A percentile compares a stretch with the other conserved stretches of the same genome.
Evolutionary conservation across 2,888 invertebrate species (phyloP).

Genomic region (Neoascia interrupta): DNA sequence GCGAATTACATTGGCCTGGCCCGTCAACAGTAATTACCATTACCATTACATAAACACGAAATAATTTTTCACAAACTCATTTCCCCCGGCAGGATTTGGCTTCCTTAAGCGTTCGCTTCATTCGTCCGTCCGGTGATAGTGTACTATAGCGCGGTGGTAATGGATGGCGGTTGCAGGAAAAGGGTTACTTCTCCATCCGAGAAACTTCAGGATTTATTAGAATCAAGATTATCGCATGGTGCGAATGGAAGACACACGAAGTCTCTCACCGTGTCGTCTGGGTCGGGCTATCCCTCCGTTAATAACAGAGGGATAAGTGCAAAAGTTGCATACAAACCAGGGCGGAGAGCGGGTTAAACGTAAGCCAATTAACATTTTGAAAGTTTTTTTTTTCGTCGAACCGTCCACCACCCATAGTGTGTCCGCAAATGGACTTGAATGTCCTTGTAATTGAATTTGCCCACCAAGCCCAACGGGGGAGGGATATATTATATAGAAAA

Average conservation of each 20-base stretch:
- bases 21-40: conserved; percentile 69
- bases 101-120: conserved; percentile 40
- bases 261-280: conserved; percentile 4
- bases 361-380: conserved; percentile 70
- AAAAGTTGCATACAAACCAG: conserved; percentile 31
- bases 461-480: neutral
- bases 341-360: conserved; percentile 1
- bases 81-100: conserved; percentile 49
- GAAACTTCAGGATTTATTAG: conserved; percentile 69
- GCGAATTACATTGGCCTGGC: conserved; percentile 46
- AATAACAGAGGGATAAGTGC: conserved; percentile 13
- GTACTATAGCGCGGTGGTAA: neutral
- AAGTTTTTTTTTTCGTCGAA: conserved; percentile 25
- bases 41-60: conserved; percentile 67
- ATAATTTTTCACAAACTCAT: conserved; percentile 68
- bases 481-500: too few species aligned
- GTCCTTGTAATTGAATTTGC: conserved; percentile 62
- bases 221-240: conserved; percentile 68
- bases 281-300: conserved; percentile 39
- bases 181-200: conserved; percentile 52
- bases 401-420: conserved; percentile 18
- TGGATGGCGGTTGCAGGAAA: conserved; percentile 42
- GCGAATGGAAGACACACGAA: conserved; percentile 65
- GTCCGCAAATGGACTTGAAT: conserved; percentile 55
- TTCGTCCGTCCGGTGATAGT: conserved; percentile 40